A percentile compares a stretch with the other conserved stretches of the same genome.
phyloP scores from a whole-genome alignment of 2,888 invertebrate species.

The Melipona beecheii region DNA sequence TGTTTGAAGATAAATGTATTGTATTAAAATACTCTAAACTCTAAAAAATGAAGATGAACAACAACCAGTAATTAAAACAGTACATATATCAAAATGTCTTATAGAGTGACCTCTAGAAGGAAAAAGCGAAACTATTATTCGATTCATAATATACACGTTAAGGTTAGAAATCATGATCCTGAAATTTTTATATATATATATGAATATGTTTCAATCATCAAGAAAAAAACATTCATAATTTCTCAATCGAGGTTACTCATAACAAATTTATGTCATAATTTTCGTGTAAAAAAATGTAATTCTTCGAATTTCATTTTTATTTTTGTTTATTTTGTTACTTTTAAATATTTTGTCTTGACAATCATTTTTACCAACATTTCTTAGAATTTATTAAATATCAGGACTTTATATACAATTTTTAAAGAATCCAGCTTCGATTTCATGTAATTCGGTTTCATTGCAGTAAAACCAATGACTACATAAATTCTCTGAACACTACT shows the following conservation, averaged over 20 bases:
- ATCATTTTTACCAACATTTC: not conserved
- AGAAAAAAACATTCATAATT: not conserved
- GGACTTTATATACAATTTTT: not conserved
- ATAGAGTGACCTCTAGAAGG: not conserved
- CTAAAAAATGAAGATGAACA: too few relatives aligned
- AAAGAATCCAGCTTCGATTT: not conserved
- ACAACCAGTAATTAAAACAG: too few relatives aligned
- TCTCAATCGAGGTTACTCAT: not conserved
- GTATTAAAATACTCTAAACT: too few relatives aligned
- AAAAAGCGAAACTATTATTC: not conserved
- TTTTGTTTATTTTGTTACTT: not conserved
- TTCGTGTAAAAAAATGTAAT: not conserved
- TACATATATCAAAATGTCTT: not conserved
- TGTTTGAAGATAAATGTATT: too few relatives aligned
- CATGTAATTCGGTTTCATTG: not conserved
- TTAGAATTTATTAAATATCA: not conserved
- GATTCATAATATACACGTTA: not conserved
- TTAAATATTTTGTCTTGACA: not conserved
- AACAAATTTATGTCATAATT: not conserved
- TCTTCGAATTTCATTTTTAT: not conserved
- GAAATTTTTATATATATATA: too few relatives aligned
- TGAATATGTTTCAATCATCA: not conserved
- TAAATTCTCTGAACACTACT: not conserved
- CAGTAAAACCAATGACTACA: not conserved
- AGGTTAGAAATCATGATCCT: not conserved